Conservation (phyloP, 2,797 vertebrate species). For the Sphenopsis melanotis region DNA sequence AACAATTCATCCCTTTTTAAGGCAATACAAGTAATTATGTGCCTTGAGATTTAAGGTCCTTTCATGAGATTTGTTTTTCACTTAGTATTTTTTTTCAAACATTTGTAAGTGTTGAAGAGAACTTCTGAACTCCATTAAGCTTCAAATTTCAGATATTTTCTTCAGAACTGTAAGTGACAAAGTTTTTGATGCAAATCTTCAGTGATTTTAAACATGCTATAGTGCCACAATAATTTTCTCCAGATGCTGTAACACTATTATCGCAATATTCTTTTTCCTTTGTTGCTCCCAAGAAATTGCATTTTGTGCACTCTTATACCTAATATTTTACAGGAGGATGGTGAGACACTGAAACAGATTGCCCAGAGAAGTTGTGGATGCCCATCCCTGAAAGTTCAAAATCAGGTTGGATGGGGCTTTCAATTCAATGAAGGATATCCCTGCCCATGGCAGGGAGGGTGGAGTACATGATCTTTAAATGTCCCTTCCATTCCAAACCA, state of each 20-base stretch:
- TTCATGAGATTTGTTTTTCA: background rate
- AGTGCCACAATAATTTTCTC: background rate
- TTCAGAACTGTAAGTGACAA: background rate
- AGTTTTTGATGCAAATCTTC: background rate
- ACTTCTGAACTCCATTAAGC: background rate
- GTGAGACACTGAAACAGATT: background rate
- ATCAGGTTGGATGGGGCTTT: background rate
- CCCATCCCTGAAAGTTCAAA: background rate
- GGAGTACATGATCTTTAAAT: background rate
- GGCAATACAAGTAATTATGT: background rate
- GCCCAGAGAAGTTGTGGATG: background rate
- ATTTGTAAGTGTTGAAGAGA: background rate
- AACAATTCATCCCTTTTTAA: background rate
- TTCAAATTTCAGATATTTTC: background rate
- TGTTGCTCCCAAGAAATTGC: background rate
- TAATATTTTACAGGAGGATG: background rate
- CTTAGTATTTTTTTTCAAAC: background rate
- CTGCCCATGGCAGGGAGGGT: accelerated
- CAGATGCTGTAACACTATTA: background rate
- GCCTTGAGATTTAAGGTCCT: background rate
- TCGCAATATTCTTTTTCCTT: background rate
- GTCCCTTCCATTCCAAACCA: background rate
- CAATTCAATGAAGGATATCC: background rate
- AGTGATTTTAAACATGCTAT: background rate
- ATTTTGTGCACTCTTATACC: background rate